These are phyloP conservation scores for Pampusana beccarii DNA, from an alignment of 2,113 vertebrate genomes.

Conservation along the genomic window DNA sequence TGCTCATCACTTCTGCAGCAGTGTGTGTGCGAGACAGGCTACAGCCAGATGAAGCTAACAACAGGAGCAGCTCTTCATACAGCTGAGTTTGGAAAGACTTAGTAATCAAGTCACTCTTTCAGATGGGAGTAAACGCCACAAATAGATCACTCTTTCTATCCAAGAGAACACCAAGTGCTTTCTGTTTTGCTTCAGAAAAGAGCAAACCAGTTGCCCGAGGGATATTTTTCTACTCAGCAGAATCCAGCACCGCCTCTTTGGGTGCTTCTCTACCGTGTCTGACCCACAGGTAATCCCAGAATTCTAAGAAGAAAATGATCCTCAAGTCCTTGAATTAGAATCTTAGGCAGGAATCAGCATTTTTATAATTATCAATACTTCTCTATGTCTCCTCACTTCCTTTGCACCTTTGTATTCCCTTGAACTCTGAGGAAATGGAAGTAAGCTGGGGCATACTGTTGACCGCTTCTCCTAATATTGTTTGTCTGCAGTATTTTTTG, in stretches of 20 bases:
- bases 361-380: neutral
- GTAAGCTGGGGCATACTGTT: neutral
- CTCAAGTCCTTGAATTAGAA: neutral
- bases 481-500: neutral
- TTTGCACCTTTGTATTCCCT: neutral
- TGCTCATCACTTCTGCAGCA: neutral
- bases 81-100: constrained; percentile 28
- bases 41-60: neutral
- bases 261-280: neutral
- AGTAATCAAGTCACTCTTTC: constrained; percentile 11
- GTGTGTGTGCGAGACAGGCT: neutral
- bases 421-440: neutral
- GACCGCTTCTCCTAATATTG: neutral
- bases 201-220: neutral
- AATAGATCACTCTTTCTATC: constrained; percentile 4
- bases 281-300: neutral
- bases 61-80: neutral
- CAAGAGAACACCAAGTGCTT: constrained; percentile 18
- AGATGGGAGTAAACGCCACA: neutral
- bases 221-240: neutral
- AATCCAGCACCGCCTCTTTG: neutral
- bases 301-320: neutral
- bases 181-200: constrained; percentile 12
- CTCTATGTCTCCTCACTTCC: neutral
- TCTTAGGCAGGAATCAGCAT: neutral